Evolutionary conservation across 30 jellyfish, hydroid and myxozoan genomes (phyloP).

Genomic region (Cassiopea andromeda): DNA sequence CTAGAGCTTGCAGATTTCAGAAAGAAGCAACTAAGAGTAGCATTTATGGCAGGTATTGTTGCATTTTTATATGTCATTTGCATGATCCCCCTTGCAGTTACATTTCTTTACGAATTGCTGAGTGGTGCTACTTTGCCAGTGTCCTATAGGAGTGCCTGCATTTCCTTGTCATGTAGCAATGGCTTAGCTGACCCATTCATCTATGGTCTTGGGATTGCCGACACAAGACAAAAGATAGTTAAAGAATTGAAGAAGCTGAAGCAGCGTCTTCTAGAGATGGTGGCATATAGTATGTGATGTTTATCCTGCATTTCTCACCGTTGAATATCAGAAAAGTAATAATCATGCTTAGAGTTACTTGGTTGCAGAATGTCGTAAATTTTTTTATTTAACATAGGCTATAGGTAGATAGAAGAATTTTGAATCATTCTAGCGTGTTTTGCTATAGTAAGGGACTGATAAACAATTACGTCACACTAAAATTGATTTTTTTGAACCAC

Average conservation of each 20-base stretch:
- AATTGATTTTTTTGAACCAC: too few relatives aligned
- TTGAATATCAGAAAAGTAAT: neutral
- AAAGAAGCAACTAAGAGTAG: slow-evolving; percentile 13
- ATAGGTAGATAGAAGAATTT: too few relatives aligned
- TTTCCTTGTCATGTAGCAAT: neutral
- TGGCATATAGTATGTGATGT: neutral
- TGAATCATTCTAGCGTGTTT: too few relatives aligned
- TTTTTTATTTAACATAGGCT: too few relatives aligned
- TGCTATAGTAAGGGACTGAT: too few relatives aligned
- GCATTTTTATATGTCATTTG: neutral
- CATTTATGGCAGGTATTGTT: neutral
- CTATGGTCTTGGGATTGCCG: slow-evolving; percentile 2
- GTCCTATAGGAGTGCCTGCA: neutral
- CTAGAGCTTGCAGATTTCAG: neutral
- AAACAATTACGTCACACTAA: too few relatives aligned
- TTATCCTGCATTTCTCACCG: neutral
- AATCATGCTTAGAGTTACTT: too few relatives aligned
- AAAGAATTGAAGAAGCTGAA: neutral
- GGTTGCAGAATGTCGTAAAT: too few relatives aligned
- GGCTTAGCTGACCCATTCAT: neutral
- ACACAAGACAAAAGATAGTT: neutral
- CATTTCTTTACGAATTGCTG: neutral
- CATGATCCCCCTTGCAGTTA: neutral
- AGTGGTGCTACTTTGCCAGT: neutral
- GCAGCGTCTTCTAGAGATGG: neutral